These are phyloP conservation scores for Parochlus steinenii DNA, from an alignment of 2,888 invertebrate genomes.

Conservation along the genomic window DNA sequence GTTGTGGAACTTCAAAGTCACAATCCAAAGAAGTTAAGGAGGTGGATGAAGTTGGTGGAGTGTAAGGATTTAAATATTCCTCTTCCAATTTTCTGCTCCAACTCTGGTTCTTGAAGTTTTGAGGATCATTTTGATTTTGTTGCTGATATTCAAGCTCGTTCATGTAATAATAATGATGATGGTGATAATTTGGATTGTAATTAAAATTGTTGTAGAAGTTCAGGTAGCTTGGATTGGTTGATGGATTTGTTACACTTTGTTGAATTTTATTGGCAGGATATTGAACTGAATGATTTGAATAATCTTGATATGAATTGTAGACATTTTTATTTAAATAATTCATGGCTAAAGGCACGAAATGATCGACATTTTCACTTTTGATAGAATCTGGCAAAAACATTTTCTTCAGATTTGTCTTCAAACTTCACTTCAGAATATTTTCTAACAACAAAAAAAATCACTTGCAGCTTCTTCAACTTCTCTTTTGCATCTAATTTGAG, in stretches of 20 bases:
- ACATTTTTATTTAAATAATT: neutral
- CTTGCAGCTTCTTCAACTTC: neutral
- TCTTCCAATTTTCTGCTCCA: constrained; percentile 10
- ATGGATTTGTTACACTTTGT: neutral
- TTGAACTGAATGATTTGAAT: neutral
- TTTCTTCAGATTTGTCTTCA: neutral
- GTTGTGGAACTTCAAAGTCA: constrained; percentile 12
- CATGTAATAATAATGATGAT: constrained; percentile 10
- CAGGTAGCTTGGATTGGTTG: constrained; percentile 1
- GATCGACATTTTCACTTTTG: constrained; percentile 3
- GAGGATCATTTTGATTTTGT: neutral
- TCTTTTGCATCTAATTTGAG: constrained; percentile 1
- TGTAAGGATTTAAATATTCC: constrained; percentile 10
- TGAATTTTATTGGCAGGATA: constrained; percentile 2
- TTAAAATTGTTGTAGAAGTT: constrained; percentile 12
- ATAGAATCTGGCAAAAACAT: constrained; percentile 4
- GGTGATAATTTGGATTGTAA: constrained; percentile 11
- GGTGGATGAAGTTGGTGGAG: constrained; percentile 4
- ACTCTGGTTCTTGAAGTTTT: too few species aligned
- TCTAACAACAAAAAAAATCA: constrained; percentile 2
- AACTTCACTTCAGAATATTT: neutral
- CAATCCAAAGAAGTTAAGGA: constrained; percentile 4
- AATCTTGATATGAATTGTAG: neutral
- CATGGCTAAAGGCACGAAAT: neutral
- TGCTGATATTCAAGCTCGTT: constrained; percentile 2